Conservation (phyloP, 2,797 vertebrate species). For the Notolabrus celidotus region DNA sequence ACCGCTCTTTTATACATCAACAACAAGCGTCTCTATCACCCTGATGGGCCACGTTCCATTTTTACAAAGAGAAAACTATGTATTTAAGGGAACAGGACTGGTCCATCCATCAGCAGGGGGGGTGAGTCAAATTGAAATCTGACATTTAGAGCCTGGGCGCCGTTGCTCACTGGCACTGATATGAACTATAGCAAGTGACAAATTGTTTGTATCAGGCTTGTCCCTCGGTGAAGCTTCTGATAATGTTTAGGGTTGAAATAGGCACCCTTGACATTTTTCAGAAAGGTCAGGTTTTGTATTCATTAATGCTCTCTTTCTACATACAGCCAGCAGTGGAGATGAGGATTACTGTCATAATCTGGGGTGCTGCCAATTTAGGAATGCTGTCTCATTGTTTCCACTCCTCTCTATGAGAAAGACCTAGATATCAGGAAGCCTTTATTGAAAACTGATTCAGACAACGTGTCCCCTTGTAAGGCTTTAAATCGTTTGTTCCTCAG, state of each 20-base stretch:
- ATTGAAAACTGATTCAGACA: constrained; percentile 12
- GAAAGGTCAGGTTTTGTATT: constrained; percentile 81
- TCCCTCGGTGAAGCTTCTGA: constrained; percentile 71
- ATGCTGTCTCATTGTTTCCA: constrained; percentile 41
- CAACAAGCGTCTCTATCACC: constrained; percentile 57
- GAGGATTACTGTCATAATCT: constrained; percentile 59
- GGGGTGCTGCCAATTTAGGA: constrained; percentile 40
- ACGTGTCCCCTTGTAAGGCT: constrained; percentile 11
- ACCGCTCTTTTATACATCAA: constrained; percentile 45
- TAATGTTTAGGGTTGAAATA: constrained; percentile 78
- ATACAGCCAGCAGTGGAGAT: constrained; percentile 37
- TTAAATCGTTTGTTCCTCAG: constrained; percentile 12
- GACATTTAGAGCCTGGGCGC: constrained; percentile 81
- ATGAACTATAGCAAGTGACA: constrained; percentile 79
- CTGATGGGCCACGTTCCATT: constrained; percentile 46
- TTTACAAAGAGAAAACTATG: constrained; percentile 63
- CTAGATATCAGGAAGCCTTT: background rate
- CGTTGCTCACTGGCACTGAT: constrained; percentile 73
- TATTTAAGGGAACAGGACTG: constrained; percentile 70
- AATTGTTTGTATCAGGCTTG: constrained; percentile 77
- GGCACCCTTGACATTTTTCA: constrained; percentile 77
- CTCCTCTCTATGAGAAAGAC: constrained; percentile 26
- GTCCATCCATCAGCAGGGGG: constrained; percentile 77
- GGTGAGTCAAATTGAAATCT: constrained; percentile 79
- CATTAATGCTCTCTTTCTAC: constrained; percentile 61